phyloP scores from a whole-genome alignment of 1,140 invertebrate genomes.

The Tetragonula clypearis region DNA sequence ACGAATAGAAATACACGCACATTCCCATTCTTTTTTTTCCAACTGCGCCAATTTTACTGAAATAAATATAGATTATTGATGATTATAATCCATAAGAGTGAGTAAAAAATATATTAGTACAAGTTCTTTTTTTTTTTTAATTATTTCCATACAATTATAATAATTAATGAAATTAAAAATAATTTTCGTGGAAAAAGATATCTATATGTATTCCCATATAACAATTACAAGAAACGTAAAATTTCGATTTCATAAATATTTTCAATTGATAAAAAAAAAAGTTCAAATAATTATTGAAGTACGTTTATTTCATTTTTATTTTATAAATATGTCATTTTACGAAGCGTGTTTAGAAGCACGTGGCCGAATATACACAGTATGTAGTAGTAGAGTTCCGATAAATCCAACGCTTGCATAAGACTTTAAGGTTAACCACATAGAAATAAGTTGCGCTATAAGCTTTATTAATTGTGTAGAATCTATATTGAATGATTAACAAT shows the following conservation, averaged over 20 bases:
- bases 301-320: neutral
- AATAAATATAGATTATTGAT: neutral
- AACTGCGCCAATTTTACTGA: too few species aligned
- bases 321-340: neutral
- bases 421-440: neutral
- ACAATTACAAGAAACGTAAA: neutral
- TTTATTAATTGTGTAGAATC: neutral
- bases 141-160: neutral
- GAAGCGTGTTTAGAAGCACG: neutral
- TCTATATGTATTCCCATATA: neutral
- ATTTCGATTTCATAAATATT: too few species aligned
- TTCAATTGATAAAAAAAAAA: too few species aligned
- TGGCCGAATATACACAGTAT: neutral
- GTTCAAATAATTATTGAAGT: neutral
- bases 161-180: neutral
- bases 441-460: too few species aligned
- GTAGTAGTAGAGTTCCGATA: neutral
- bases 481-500: neutral
- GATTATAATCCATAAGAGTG: neutral
- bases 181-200: neutral
- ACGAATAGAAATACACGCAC: neutral
- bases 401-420: rapidly evolving
- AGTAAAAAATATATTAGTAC: neutral
- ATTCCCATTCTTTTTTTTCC: too few species aligned
- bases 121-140: neutral